A percentile compares a stretch with the other conserved stretches of the same genome.
phyloP scores from a whole-genome alignment of 2,888 invertebrate species.

The Lomographa bimaculata region DNA sequence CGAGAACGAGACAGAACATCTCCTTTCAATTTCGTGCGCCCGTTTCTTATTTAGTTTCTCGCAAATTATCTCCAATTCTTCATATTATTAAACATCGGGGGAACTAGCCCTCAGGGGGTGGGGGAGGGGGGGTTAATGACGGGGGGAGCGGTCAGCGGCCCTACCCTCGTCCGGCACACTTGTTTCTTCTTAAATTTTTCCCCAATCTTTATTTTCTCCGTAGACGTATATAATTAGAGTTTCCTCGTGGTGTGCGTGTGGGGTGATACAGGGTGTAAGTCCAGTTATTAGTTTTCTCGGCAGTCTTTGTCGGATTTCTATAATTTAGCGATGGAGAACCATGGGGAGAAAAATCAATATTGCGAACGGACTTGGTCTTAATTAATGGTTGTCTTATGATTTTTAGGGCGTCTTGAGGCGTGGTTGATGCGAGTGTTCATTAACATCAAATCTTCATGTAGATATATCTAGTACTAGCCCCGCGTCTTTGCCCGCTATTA shows the following conservation, averaged over 20 bases:
- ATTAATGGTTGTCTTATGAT: slow-evolving; percentile 33
- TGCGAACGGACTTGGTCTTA: slow-evolving; percentile 39
- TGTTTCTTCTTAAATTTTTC: slow-evolving; percentile 84
- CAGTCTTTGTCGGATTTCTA: slow-evolving; percentile 81
- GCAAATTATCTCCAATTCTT: slow-evolving; percentile 84
- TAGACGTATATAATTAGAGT: slow-evolving; percentile 82
- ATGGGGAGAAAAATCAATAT: slow-evolving; percentile 62
- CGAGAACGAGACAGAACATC: slow-evolving; percentile 44
- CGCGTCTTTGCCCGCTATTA: too few relatives aligned
- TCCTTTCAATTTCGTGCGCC: slow-evolving; percentile 81
- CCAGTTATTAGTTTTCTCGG: slow-evolving; percentile 82
- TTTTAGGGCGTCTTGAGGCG: slow-evolving; percentile 10
- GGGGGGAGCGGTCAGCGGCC: slow-evolving; percentile 75
- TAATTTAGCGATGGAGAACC: slow-evolving; percentile 76
- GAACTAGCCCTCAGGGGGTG: slow-evolving; percentile 60
- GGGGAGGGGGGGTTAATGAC: slow-evolving; percentile 75
- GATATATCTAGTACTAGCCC: too few relatives aligned
- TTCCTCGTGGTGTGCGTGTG: slow-evolving; percentile 42
- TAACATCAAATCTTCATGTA: too few relatives aligned
- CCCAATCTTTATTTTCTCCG: slow-evolving; percentile 83
- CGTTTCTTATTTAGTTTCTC: slow-evolving; percentile 83
- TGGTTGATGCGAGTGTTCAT: too few relatives aligned
- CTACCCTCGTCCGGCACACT: slow-evolving; percentile 67
- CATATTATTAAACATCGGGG: slow-evolving; percentile 84
- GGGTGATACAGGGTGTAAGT: slow-evolving; percentile 59